Evolutionary conservation across 2,797 vertebrate genomes (phyloP).

Genomic region (Enteromius trimaculatus): DNA sequence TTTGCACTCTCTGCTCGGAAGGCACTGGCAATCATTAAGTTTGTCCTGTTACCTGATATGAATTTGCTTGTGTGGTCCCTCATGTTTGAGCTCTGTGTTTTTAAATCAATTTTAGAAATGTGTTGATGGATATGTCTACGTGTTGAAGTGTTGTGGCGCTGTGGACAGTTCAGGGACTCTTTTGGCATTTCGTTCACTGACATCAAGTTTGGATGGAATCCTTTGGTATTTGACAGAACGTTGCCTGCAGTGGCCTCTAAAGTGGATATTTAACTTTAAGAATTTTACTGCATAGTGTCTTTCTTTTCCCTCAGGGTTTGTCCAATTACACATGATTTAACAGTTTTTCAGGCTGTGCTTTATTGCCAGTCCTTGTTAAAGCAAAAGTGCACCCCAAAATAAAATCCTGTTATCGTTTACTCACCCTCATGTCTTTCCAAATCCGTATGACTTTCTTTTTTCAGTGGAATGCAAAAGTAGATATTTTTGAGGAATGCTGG

Average conservation of each 20-base stretch:
- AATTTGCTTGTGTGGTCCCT: background rate
- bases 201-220: slow-evolving; percentile 12
- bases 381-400: background rate
- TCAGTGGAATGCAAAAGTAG: background rate
- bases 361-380: background rate
- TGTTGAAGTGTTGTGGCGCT: background rate
- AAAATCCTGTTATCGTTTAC: background rate
- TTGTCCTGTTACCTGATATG: background rate
- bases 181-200: background rate
- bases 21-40: background rate
- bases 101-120: background rate
- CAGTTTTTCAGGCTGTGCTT: background rate
- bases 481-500: background rate
- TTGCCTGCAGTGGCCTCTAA: slow-evolving; percentile 29
- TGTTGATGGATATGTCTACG: background rate
- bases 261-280: slow-evolving; percentile 28
- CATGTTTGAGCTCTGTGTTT: slow-evolving; percentile 11
- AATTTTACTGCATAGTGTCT: slow-evolving; percentile 8
- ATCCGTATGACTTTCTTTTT: background rate
- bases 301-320: slow-evolving; percentile 20
- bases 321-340: background rate
- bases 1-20: background rate
- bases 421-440: background rate
- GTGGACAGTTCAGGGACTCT: background rate
- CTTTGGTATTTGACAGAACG: slow-evolving; percentile 25